Conservation (phyloP, 1,140 invertebrate genomes). For the Drosophila albomicans region DNA sequence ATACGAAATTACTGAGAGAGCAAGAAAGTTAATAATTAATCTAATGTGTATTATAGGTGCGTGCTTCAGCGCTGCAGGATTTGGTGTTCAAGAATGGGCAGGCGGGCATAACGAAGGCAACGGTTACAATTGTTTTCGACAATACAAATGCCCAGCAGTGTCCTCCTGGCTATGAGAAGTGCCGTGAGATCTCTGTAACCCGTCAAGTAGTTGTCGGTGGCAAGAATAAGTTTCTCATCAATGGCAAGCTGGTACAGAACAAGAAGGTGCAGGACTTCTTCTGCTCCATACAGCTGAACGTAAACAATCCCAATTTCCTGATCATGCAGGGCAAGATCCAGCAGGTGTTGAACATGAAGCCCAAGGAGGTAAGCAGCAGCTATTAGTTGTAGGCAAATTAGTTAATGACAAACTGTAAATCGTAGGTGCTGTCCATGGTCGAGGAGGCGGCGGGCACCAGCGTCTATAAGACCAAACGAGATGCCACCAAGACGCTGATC, state of each 20-base stretch:
- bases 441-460: slow-evolving; percentile 99
- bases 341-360: slow-evolving; percentile 99
- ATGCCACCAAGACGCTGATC: slow-evolving; percentile 94
- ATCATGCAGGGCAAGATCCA: slow-evolving; percentile 99
- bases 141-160: slow-evolving; percentile 93
- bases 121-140: slow-evolving; percentile 98
- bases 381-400: not conserved
- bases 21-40: not conserved
- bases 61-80: slow-evolving; percentile 95
- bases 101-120: slow-evolving; percentile 97
- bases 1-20: not conserved
- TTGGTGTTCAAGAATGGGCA: slow-evolving; percentile 99
- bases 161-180: slow-evolving; percentile 96
- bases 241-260: slow-evolving; percentile 95
- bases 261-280: slow-evolving; percentile 97
- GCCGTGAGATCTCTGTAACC: slow-evolving; percentile 96
- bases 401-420: not conserved
- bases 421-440: slow-evolving; percentile 97
- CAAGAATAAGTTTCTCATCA: slow-evolving; percentile 98
- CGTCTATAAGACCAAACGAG: slow-evolving; percentile 98
- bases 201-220: slow-evolving; percentile 93
- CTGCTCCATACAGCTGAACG: slow-evolving; percentile 98
- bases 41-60: slow-evolving; percentile 87
- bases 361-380: slow-evolving; percentile 90
- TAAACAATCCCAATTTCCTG: slow-evolving; percentile 99